phyloP scores from a whole-genome alignment of 2,797 vertebrate species.

The Pterois miles region DNA sequence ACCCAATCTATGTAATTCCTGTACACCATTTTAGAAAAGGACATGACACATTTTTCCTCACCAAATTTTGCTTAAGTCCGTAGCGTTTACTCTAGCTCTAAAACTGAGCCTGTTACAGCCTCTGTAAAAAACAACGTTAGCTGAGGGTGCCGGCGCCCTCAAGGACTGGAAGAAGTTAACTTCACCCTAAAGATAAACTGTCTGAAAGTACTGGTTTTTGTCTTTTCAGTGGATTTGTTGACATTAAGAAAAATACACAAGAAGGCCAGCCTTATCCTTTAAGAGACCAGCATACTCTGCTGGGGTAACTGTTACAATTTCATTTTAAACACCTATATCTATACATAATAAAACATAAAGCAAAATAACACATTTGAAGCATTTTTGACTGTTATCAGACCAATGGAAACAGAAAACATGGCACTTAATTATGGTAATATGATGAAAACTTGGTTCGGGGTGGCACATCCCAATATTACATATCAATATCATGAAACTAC shows the following conservation, averaged over 20 bases:
- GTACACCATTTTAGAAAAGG: no score
- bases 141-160: no score
- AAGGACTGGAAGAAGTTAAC: not conserved
- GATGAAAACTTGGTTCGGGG: no score
- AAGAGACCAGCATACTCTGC: not conserved
- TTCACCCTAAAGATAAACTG: not conserved
- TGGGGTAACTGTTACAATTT: no score
- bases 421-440: not conserved
- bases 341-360: not conserved
- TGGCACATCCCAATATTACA: not conserved
- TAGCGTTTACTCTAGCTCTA: no score
- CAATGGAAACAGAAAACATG: not conserved
- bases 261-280: not conserved
- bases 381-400: not conserved
- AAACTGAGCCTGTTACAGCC: no score
- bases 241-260: not conserved
- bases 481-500: not conserved
- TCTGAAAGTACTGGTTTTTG: not conserved
- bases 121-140: no score
- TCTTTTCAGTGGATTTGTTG: not conserved
- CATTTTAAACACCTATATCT: no score
- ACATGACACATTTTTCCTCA: no score
- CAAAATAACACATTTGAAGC: not conserved
- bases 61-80: no score
- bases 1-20: no score